Evolutionary conservation across 2,113 vertebrate genomes (phyloP), one percentile per base, ranked within the genome.

Genomic region (Tychaedon coryphoeus): DNA sequence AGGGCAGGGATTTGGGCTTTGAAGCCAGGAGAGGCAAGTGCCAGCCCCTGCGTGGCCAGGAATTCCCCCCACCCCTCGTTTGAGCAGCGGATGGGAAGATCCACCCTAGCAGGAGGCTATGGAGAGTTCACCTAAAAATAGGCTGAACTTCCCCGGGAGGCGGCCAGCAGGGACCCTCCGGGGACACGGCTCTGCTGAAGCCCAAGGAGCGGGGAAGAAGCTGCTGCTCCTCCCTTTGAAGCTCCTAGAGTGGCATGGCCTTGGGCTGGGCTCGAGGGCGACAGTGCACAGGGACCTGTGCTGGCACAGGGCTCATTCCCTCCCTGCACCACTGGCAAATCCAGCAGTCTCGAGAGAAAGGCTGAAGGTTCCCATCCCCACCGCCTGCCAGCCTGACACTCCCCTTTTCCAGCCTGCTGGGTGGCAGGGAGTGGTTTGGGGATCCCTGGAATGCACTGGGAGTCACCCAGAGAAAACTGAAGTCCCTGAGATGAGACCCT

Each of bases 51-150:
- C 0, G 0, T 36, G 60, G 85, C 77, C 42, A 69, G 65, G 77
- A 82, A 65, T 61, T 28, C 2, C 9, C 65, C 28, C 12, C 47
- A 19, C 20, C 80, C 84, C 77, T 78, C 2, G 0, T 6, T 17
- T 5, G 15, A 77, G 31, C 8, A 64, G 84, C 8, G 14, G 74
- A 89, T 79, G 85, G 66, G 58, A 86, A 96, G 85, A 92, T 34
- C 90, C 7, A 0, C 85, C 78, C 74, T 19, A 69, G 70, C 57
- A 93, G 71, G 25, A 92, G 87, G 84, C 81, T 78, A 74, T 2
- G 1, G 54, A 94, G 71, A 89, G 81, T 93, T 95, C 93, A 95
- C 95, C 86, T 95, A 93, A 95, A 95, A 96, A 95, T 87, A 95
- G 57, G 70, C 85, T 79, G 74, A 85, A 73, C 78, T 95, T 95